These are phyloP conservation scores for Drosophila sp. DNA, from an alignment of 1,140 invertebrate genomes.

Conservation along the genomic window DNA sequence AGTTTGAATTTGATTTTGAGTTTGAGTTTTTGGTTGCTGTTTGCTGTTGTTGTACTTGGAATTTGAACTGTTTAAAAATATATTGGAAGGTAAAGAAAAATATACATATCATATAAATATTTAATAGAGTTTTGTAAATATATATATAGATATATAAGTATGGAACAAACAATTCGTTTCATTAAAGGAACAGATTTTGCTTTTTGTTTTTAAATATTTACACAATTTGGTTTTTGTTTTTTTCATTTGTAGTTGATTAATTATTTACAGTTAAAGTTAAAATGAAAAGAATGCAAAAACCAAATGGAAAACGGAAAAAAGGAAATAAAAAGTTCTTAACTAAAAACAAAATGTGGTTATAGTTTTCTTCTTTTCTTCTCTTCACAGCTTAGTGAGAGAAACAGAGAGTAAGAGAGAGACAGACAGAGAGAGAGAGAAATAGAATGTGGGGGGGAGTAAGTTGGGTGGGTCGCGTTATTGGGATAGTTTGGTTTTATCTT, in stretches of 20 bases:
- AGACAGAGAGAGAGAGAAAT: neutral
- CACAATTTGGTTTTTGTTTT: conserved; percentile 53
- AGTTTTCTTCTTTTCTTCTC: conserved; percentile 47
- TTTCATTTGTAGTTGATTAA: conserved; percentile 46
- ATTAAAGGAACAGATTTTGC: conserved; percentile 54
- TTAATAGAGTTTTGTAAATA: conserved; percentile 76
- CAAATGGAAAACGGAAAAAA: conserved; percentile 58
- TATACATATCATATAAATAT: conserved; percentile 82
- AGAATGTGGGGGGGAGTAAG: conserved; percentile 11
- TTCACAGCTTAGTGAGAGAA: neutral
- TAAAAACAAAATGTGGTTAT: conserved; percentile 65
- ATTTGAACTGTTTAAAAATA: conserved; percentile 65
- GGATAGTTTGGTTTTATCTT: conserved; percentile 31
- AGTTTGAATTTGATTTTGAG: conserved; percentile 39
- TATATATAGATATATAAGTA: conserved; percentile 77
- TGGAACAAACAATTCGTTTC: conserved; percentile 74
- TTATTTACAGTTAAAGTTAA: conserved; percentile 76
- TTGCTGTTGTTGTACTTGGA: conserved; percentile 42
- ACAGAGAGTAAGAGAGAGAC: neutral
- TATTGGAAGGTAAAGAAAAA: conserved; percentile 62
- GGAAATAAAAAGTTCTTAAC: conserved; percentile 50
- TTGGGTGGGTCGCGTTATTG: conserved; percentile 44
- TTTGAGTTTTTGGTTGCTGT: conserved; percentile 40
- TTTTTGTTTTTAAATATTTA: conserved; percentile 67
- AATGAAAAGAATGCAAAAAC: conserved; percentile 57